Evolutionary conservation across 2,888 invertebrate genomes (phyloP).

Genomic region (Diabrotica balteata): DNA sequence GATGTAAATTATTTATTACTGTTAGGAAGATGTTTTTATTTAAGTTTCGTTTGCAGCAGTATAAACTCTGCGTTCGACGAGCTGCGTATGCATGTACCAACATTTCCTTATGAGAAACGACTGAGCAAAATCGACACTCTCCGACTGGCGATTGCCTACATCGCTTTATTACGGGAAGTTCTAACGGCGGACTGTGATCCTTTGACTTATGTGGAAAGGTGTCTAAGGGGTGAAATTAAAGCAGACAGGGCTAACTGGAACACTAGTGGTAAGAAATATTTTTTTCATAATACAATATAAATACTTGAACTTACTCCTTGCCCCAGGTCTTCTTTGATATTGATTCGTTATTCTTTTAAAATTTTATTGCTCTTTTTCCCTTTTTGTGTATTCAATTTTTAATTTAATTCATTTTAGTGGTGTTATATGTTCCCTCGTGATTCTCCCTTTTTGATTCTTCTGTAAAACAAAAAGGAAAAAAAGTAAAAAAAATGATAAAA

Average conservation of each 20-base stretch:
- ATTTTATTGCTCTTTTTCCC: too few relatives aligned
- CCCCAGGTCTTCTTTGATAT: too few relatives aligned
- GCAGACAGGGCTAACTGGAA: conserved; percentile 93
- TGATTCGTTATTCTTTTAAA: too few relatives aligned
- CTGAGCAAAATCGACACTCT: conserved; percentile 98
- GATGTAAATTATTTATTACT: too few relatives aligned
- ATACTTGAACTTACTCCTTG: too few relatives aligned
- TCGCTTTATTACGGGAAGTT: conserved; percentile 89
- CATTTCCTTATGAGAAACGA: conserved; percentile 98
- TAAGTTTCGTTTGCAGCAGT: conserved; percentile 72
- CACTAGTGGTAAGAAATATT: conserved; percentile 79
- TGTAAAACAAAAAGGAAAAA: too few relatives aligned
- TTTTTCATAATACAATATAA: too few relatives aligned
- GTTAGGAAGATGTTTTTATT: conserved; percentile 23
- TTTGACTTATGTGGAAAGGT: conserved; percentile 90
- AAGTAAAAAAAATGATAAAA: too few relatives aligned
- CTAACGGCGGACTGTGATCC: conserved; percentile 90
- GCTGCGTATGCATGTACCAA: conserved; percentile 95
- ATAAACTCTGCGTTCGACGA: conserved; percentile 99
- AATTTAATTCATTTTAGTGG: too few relatives aligned
- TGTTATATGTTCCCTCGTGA: too few relatives aligned
- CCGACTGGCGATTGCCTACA: conserved; percentile 95
- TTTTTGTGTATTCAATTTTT: too few relatives aligned
- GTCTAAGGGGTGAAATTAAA: conserved; percentile 87
- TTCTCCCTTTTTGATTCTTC: too few relatives aligned